Evolutionary conservation across 1,140 invertebrate genomes (phyloP).

Genomic region (Pomacea maculata): DNA sequence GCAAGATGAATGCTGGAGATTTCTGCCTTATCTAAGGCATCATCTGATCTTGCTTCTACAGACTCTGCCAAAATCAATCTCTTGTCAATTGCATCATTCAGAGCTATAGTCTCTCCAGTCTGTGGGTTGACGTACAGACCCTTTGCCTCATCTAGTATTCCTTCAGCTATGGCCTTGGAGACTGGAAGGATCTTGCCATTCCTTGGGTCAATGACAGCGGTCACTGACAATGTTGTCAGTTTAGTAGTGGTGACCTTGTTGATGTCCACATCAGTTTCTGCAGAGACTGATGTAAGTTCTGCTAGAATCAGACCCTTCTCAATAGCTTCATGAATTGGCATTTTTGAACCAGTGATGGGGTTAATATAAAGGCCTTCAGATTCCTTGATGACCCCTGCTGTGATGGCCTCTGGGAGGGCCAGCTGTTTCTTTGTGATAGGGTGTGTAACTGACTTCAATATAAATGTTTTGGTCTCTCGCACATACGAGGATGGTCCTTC

Average conservation of each 20-base stretch:
- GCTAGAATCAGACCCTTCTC: slow-evolving; percentile 72
- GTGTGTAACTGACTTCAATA: slow-evolving; percentile 77
- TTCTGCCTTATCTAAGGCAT: slow-evolving; percentile 35
- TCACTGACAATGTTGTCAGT: slow-evolving; percentile 83
- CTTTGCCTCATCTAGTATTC: slow-evolving; percentile 82
- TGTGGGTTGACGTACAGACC: slow-evolving; percentile 79
- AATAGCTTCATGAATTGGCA: slow-evolving; percentile 85
- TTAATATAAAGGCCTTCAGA: slow-evolving; percentile 81
- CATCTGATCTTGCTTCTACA: slow-evolving; percentile 39
- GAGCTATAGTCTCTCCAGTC: slow-evolving; percentile 75
- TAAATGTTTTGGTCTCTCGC: slow-evolving; percentile 62
- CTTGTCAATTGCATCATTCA: slow-evolving; percentile 62
- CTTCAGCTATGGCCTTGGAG: slow-evolving; percentile 84
- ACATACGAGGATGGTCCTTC: slow-evolving; percentile 34
- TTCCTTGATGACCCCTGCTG: slow-evolving; percentile 84
- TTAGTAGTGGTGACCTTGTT: slow-evolving; percentile 75
- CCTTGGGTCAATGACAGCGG: slow-evolving; percentile 82
- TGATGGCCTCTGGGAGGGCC: slow-evolving; percentile 82
- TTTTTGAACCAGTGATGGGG: slow-evolving; percentile 77
- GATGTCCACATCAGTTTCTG: slow-evolving; percentile 52
- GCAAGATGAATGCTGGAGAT: slow-evolving; percentile 58
- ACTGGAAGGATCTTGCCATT: slow-evolving; percentile 82
- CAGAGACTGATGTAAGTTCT: slow-evolving; percentile 71
- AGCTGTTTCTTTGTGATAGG: slow-evolving; percentile 65
- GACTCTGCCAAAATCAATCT: slow-evolving; percentile 54